Conservation (phyloP, 2,113 vertebrate species). For the Ornithorhynchus anatinus region DNA sequence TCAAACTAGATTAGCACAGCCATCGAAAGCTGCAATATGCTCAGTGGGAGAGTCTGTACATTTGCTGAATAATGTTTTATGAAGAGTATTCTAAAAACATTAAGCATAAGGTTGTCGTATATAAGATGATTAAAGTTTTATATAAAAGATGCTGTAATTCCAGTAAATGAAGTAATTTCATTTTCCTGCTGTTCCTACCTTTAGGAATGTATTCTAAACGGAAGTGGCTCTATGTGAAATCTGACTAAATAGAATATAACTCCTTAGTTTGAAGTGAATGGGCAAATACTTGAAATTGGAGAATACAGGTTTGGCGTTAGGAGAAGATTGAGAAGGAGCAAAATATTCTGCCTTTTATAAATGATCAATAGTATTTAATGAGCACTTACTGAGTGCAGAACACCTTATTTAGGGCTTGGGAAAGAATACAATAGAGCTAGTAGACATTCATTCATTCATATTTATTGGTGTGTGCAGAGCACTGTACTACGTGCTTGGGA, state of each 20-base stretch:
- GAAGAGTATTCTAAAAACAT: constrained; percentile 73
- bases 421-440: no score
- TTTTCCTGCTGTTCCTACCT: constrained; percentile 75
- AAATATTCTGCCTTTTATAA: background rate
- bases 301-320: constrained; percentile 1
- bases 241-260: constrained; percentile 70
- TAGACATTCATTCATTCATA: no score
- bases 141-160: constrained; percentile 77
- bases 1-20: constrained; percentile 78
- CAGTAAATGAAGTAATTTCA: constrained; percentile 75
- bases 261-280: constrained; percentile 70
- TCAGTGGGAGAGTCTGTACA: constrained; percentile 72
- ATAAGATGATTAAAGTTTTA: constrained; percentile 78
- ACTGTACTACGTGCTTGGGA: no score
- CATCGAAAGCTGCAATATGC: constrained; percentile 66
- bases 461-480: no score
- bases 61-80: constrained; percentile 77
- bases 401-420: no score
- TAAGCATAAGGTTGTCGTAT: constrained; percentile 80
- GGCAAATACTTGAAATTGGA: no score
- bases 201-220: constrained; percentile 73
- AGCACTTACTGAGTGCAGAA: no score
- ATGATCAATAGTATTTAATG: no score
- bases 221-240: constrained; percentile 66
- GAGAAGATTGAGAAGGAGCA: constrained; percentile 15